Percentiles rank a stretch among this genome's conserved stretches.
These are phyloP conservation scores for Micromussa lordhowensis DNA, from an alignment of 92 coral and sea anemone genomes.

Conservation along the genomic window DNA sequence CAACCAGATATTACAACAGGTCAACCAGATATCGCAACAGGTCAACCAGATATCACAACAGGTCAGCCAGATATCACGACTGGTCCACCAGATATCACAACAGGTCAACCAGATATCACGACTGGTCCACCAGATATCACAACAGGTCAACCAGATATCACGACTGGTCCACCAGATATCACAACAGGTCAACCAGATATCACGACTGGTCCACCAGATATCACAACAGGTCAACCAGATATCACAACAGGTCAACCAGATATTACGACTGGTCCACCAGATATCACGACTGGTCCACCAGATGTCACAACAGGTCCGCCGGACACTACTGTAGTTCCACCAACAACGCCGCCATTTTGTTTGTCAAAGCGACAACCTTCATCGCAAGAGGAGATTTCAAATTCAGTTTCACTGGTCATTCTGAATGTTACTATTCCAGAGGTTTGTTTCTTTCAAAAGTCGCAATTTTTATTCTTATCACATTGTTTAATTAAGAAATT, in stretches of 20 bases:
- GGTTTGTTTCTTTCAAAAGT: neutral
- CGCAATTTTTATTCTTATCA: neutral
- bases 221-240: neutral
- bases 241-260: neutral
- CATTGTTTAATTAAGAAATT: neutral
- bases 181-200: neutral
- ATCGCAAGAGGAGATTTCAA: neutral
- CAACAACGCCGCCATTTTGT: constrained; percentile 6
- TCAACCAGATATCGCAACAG: neutral
- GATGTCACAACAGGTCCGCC: neutral
- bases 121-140: neutral
- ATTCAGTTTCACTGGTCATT: constrained; percentile 15
- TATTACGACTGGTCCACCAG: neutral
- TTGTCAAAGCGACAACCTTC: neutral
- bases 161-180: neutral
- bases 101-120: neutral
- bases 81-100: neutral
- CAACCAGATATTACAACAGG: neutral
- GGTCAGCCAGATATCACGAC: neutral
- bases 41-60: neutral
- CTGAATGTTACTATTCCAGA: neutral
- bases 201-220: neutral
- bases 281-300: neutral
- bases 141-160: neutral
- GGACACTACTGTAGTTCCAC: neutral